These are phyloP conservation scores for Triplophysa siluroides DNA, from an alignment of 2,113 vertebrate genomes.

Conservation along the genomic window DNA sequence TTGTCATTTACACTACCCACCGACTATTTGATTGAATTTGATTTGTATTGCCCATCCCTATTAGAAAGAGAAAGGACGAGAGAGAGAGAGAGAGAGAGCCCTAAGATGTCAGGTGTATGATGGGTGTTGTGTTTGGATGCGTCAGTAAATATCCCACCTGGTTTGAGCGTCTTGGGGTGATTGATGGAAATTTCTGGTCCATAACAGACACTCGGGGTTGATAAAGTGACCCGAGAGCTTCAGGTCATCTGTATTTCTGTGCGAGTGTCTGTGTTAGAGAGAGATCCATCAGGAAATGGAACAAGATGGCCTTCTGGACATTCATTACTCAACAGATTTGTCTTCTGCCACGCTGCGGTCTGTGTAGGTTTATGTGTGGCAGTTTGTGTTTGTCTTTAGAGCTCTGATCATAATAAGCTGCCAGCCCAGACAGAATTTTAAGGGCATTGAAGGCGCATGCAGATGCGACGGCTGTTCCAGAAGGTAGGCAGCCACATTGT, in stretches of 20 bases:
- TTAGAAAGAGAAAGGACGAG: not conserved
- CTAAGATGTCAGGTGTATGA: conserved; percentile 1
- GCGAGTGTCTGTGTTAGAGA: not conserved
- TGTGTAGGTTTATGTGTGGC: not conserved
- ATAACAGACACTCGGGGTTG: conserved; percentile 6
- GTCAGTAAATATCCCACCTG: not conserved
- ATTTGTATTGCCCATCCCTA: too few relatives aligned
- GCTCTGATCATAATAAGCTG: conserved; percentile 1
- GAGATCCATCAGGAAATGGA: conserved; percentile 4
- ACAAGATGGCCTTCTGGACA: conserved; percentile 23
- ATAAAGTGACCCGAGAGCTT: conserved; percentile 17
- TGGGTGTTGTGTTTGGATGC: conserved; percentile 5
- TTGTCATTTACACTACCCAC: too few relatives aligned
- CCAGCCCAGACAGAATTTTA: not conserved
- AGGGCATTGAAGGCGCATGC: not conserved
- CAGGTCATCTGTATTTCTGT: conserved; percentile 9
- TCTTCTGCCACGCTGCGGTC: not conserved
- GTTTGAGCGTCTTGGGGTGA: conserved; percentile 2
- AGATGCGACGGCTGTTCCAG: too few relatives aligned
- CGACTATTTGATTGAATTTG: too few relatives aligned
- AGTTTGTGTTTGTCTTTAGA: conserved; percentile 10
- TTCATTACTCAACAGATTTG: conserved; percentile 15
- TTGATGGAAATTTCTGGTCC: conserved; percentile 3
- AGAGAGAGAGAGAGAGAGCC: not conserved
- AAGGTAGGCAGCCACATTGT: too few relatives aligned